Base-by-base conservation (phyloP, 2,113 vertebrate species). In the human (Homo sapiens) region DNA sequence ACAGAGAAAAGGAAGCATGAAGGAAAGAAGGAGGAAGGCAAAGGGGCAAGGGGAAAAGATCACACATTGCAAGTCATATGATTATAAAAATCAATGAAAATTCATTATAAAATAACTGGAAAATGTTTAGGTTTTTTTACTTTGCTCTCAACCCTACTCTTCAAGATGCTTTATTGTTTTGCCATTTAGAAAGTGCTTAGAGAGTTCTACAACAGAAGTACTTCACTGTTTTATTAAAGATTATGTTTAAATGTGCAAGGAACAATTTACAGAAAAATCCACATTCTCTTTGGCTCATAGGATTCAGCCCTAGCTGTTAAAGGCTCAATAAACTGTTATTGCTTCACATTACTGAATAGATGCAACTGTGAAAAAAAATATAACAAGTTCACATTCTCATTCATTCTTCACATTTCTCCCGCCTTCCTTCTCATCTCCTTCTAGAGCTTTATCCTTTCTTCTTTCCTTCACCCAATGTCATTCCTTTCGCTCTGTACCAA, bases 181-280 rank as follows among this genome's bases (percentile, higher is more conserved):
- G 92, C 84, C 35, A 2, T 97, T 98, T 98, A 97, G 45, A 96
- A 96, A 93, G 75, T 76, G 78, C 64, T 94, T 80, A 95, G 96
- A 97, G 97, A 96, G 96, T 94, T 98, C 97, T 97, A 98, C 8
- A 75, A 92, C 27, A 8, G 83, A 97, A 98, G 70, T 83, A 0
- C 97, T 97, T 97, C 88, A 81, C 92, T 97, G 82, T 90, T 98
- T 98, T 98, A 95, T 98, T 98, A 98, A 97, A 98, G 85, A 95
- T 97, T 98, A 98, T 97, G 98, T 98, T 98, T 64, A 98, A 98
- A 97, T 25, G 43, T 94, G 66, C 13, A 17, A 79, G 90, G 97
- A 97, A 87, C 89, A 97, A 97, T 97, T 87, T 97, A 94, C 97
- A 98, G 96, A 98, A 98, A 98, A 98, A 97, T 96, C 52, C 96